These are phyloP conservation scores for Neogobius melanostomus DNA, from an alignment of 2,113 vertebrate species.

Conservation along the genomic window DNA sequence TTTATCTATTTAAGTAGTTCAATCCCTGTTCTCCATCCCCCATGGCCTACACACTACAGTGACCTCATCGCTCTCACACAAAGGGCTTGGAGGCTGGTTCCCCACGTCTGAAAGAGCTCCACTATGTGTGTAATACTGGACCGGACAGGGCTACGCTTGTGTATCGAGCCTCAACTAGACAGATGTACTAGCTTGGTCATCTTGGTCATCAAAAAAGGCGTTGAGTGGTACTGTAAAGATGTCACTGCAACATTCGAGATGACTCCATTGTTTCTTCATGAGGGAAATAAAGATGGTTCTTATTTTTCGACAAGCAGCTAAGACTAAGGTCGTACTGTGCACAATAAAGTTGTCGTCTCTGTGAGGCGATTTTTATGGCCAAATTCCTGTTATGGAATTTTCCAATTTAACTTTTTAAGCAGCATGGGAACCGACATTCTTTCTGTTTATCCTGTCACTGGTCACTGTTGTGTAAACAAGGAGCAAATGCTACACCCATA, in stretches of 20 bases:
- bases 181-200: conserved; percentile 24
- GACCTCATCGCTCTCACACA: conserved; percentile 65
- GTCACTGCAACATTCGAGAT: not conserved
- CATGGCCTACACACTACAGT: conserved; percentile 42
- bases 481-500: not conserved
- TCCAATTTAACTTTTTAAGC: not conserved
- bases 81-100: conserved; percentile 64
- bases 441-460: not conserved
- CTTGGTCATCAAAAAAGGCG: not conserved
- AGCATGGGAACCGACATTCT: not conserved
- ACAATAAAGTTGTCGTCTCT: too few species aligned
- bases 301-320: too few species aligned
- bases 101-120: conserved; percentile 44
- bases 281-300: too few species aligned
- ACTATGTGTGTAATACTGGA: conserved; percentile 29
- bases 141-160: conserved; percentile 52
- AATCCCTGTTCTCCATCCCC: conserved; percentile 49
- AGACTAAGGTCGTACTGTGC: too few species aligned
- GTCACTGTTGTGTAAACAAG: not conserved
- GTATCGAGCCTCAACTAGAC: conserved; percentile 33
- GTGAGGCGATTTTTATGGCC: not conserved
- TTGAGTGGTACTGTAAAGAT: not conserved
- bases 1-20: conserved; percentile 35
- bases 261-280: not conserved
- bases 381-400: not conserved